phyloP scores from a whole-genome alignment of 1,140 invertebrate species.

The Aphis gossypii region DNA sequence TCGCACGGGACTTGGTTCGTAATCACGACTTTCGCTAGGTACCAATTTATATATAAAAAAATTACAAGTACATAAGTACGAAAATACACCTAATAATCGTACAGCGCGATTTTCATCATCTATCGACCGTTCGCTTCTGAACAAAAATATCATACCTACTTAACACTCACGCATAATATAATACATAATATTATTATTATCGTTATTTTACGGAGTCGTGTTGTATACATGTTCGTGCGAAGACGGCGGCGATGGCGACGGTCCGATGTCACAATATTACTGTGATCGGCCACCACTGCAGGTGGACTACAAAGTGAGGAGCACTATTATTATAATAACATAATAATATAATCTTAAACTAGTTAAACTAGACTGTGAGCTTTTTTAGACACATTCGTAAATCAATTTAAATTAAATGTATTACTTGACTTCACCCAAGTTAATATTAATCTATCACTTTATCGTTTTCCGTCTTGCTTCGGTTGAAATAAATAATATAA shows the following conservation, averaged over 20 bases:
- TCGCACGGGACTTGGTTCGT: not conserved
- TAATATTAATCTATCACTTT: too few species aligned
- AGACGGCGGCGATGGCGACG: not conserved
- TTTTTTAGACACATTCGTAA: not conserved
- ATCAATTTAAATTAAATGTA: too few species aligned
- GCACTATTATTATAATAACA: not conserved
- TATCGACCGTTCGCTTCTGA: not conserved
- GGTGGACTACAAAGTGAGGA: constrained; percentile 5
- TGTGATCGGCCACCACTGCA: not conserved
- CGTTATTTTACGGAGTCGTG: not conserved
- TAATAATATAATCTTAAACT: not conserved
- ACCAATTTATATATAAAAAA: not conserved
- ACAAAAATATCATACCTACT: not conserved
- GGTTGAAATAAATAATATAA: too few species aligned
- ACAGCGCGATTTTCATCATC: not conserved
- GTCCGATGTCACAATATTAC: not conserved
- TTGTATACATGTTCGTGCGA: not conserved
- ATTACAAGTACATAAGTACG: not conserved
- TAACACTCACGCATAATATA: not conserved
- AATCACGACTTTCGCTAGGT: not conserved
- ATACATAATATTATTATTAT: not conserved
- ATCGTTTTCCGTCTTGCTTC: too few species aligned
- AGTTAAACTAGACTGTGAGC: not conserved
- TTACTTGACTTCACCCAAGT: too few species aligned
- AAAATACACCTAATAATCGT: not conserved